These are phyloP conservation scores for Lepidonotus clava DNA, from an alignment of 2,888 invertebrate species.

Conservation along the genomic window DNA sequence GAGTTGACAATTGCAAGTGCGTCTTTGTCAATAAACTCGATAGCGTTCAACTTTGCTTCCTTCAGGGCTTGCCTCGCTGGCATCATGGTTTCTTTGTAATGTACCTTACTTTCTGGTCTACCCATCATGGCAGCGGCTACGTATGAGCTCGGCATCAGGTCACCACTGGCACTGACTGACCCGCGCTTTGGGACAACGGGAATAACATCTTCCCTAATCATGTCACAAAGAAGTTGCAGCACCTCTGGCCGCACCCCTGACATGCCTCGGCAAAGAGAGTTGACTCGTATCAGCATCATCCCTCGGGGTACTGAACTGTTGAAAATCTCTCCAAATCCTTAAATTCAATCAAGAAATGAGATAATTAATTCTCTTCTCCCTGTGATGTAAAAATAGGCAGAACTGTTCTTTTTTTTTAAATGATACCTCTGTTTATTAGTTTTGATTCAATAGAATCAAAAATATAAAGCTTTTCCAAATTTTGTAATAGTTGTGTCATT, in stretches of 20 bases:
- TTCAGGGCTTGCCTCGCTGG: slow-evolving; percentile 63
- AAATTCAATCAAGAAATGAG: not conserved
- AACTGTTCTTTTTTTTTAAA: no score
- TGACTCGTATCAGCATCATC: slow-evolving; percentile 68
- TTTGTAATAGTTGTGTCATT: no score
- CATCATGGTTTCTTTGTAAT: slow-evolving; percentile 55
- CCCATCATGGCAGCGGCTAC: slow-evolving; percentile 66
- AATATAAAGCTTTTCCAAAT: no score
- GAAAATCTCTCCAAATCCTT: slow-evolving; percentile 62
- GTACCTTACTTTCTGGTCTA: slow-evolving; percentile 61
- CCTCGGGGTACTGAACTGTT: slow-evolving; percentile 64
- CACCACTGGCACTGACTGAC: slow-evolving; percentile 69
- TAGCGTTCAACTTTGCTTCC: slow-evolving; percentile 59
- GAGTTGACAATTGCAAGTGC: slow-evolving; percentile 67
- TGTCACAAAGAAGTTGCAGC: slow-evolving; percentile 61
- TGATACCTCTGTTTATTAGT: no score
- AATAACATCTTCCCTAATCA: slow-evolving; percentile 63
- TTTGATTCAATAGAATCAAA: no score
- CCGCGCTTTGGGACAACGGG: slow-evolving; percentile 68
- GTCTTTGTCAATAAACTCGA: slow-evolving; percentile 67
- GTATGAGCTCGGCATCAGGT: slow-evolving; percentile 68
- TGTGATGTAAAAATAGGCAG: no score
- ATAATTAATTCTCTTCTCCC: no score
- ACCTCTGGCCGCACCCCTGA: slow-evolving; percentile 65
- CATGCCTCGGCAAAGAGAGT: slow-evolving; percentile 65